Evolutionary conservation across 2,888 invertebrate genomes (phyloP).

Genomic region (Pyrochroa serraticornis): DNA sequence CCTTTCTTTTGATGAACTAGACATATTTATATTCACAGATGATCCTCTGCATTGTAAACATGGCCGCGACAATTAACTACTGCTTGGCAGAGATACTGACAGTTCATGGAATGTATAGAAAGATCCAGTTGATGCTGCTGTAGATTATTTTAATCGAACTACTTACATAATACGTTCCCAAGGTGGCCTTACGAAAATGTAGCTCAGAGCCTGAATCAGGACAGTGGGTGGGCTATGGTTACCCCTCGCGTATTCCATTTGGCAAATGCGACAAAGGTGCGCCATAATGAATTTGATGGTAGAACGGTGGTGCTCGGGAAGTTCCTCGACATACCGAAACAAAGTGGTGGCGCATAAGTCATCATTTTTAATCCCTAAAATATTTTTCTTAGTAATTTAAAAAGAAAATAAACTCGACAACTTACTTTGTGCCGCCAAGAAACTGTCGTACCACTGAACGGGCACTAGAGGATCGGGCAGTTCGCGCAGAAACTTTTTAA

Average conservation of each 20-base stretch:
- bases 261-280: slow-evolving; percentile 74
- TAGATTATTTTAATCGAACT: not conserved
- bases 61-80: no score
- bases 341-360: slow-evolving; percentile 64
- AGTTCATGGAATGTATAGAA: no score
- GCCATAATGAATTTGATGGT: slow-evolving; percentile 71
- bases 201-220: slow-evolving; percentile 74
- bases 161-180: slow-evolving; percentile 79
- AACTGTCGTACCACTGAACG: slow-evolving; percentile 73
- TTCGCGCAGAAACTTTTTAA: slow-evolving; percentile 76
- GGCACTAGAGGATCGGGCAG: slow-evolving; percentile 79
- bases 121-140: no score
- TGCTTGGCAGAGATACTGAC: no score
- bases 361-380: slow-evolving; percentile 52
- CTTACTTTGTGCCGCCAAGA: slow-evolving; percentile 63
- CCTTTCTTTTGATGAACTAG: no score
- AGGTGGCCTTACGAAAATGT: slow-evolving; percentile 74
- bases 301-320: slow-evolving; percentile 69
- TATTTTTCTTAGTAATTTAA: slow-evolving; percentile 7
- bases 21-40: no score
- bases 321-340: slow-evolving; percentile 62
- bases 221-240: slow-evolving; percentile 69
- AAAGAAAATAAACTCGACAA: slow-evolving; percentile 7
- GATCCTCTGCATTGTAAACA: no score
- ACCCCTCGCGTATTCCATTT: slow-evolving; percentile 68